Conservation (phyloP, 1,140 invertebrate genomes). For the Euglossa dilemma region DNA sequence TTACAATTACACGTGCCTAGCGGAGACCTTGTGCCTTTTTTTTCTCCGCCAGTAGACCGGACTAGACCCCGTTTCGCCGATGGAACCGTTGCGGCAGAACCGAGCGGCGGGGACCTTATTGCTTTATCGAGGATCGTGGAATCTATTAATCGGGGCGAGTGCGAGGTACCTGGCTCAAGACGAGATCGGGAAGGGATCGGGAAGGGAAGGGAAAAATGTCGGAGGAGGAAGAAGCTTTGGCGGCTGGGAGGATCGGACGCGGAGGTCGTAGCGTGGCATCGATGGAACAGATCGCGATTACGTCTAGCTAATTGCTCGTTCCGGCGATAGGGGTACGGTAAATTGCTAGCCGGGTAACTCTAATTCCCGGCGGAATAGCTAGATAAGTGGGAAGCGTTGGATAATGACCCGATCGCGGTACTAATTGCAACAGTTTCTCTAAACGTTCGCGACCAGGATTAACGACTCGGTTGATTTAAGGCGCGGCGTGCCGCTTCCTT, state of each 20-base stretch:
- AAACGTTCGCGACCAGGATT: neutral
- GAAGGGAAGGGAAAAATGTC: too few species aligned
- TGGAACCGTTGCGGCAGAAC: neutral
- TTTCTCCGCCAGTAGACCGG: conserved; percentile 23
- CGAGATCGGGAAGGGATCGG: too few species aligned
- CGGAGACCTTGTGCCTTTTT: neutral
- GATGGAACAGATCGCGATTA: conserved; percentile 37
- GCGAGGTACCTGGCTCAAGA: too few species aligned
- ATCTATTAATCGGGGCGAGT: conserved; percentile 18
- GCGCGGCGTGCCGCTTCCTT: neutral
- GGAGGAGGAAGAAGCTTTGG: neutral
- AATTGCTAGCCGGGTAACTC: conserved; percentile 23
- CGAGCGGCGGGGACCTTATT: neutral
- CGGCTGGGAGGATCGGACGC: neutral
- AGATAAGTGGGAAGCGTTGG: conserved; percentile 20
- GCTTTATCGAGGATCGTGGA: neutral
- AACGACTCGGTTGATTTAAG: neutral
- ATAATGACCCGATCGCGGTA: neutral
- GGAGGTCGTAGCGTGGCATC: conserved; percentile 31
- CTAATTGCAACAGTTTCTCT: conserved; percentile 26
- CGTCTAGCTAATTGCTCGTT: conserved; percentile 56
- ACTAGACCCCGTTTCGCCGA: neutral
- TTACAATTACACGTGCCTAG: conserved; percentile 33
- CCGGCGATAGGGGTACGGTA: conserved; percentile 24
- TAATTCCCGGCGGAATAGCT: conserved; percentile 20